Conservation (phyloP, 1,140 invertebrate genomes). For the Ptiloglossa arizonensis region DNA sequence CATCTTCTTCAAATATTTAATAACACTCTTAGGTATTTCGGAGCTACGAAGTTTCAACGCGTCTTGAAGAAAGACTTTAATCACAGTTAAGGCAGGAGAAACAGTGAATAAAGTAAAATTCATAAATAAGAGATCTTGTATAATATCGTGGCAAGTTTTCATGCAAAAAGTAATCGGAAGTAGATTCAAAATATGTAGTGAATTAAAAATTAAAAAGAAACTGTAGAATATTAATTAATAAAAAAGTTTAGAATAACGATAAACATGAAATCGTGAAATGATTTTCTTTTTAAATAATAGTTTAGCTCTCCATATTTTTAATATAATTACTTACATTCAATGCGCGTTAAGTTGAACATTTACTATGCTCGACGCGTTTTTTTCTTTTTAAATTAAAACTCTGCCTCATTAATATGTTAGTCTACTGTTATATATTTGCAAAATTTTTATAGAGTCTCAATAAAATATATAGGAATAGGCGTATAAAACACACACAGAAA, state of each 20-base stretch:
- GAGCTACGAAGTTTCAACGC: slow-evolving; percentile 5
- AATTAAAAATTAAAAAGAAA: slow-evolving; percentile 46
- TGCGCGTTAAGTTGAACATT: neutral
- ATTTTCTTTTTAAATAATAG: slow-evolving; percentile 4
- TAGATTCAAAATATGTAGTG: slow-evolving; percentile 18
- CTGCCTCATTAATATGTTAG: slow-evolving; percentile 32
- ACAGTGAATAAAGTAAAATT: slow-evolving; percentile 37
- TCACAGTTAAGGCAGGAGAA: slow-evolving; percentile 52
- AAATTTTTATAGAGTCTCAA: slow-evolving; percentile 10
- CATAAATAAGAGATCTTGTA: slow-evolving; percentile 40
- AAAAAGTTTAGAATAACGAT: neutral
- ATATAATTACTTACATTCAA: slow-evolving; percentile 13
- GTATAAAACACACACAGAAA: slow-evolving; percentile 40
- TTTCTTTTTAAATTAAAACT: slow-evolving; percentile 28
- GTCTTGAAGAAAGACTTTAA: slow-evolving; percentile 33
- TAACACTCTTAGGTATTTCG: slow-evolving; percentile 19
- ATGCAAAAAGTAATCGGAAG: slow-evolving; percentile 17
- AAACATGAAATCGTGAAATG: slow-evolving; percentile 7
- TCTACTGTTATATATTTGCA: slow-evolving; percentile 41
- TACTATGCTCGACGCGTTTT: slow-evolving; percentile 18
- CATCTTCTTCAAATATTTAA: slow-evolving; percentile 16
- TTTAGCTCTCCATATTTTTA: slow-evolving; percentile 9
- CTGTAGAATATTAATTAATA: slow-evolving; percentile 14
- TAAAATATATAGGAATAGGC: slow-evolving; percentile 26
- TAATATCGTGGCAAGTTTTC: slow-evolving; percentile 25